Conservation (phyloP, 2,888 invertebrate genomes). For the Punctoribates punctum region DNA sequence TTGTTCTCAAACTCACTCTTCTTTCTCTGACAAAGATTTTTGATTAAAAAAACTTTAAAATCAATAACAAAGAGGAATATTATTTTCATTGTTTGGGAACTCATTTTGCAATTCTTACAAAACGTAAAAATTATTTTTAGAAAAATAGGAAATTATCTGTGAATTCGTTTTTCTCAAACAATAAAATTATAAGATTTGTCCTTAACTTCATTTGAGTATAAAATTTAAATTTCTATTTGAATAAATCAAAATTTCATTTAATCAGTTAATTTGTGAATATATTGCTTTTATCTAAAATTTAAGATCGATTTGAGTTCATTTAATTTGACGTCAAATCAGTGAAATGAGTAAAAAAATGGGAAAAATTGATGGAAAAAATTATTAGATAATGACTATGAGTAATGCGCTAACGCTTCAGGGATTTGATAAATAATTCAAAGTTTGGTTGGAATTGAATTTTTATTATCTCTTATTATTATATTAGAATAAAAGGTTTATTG, state of each 20-base stretch:
- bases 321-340: no score
- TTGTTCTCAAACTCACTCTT: neutral
- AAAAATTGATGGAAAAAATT: neutral
- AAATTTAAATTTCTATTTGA: neutral
- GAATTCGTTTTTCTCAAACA: neutral
- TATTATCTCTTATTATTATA: slow-evolving; percentile 1
- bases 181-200: no score
- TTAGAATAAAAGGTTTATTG: slow-evolving; percentile 31
- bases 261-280: no score
- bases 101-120: neutral
- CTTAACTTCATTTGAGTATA: neutral
- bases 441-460: slow-evolving; percentile 11
- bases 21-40: neutral
- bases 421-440: slow-evolving; percentile 18
- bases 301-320: no score
- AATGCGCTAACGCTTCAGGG: slow-evolving; percentile 27
- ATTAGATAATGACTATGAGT: neutral
- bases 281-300: no score
- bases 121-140: neutral
- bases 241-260: neutral
- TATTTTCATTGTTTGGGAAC: neutral
- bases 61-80: neutral
- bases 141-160: neutral
- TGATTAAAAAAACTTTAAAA: neutral
- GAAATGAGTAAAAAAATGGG: neutral